phyloP scores from a whole-genome alignment of 2,888 invertebrate species.

The Drosophila nr. medialis region DNA sequence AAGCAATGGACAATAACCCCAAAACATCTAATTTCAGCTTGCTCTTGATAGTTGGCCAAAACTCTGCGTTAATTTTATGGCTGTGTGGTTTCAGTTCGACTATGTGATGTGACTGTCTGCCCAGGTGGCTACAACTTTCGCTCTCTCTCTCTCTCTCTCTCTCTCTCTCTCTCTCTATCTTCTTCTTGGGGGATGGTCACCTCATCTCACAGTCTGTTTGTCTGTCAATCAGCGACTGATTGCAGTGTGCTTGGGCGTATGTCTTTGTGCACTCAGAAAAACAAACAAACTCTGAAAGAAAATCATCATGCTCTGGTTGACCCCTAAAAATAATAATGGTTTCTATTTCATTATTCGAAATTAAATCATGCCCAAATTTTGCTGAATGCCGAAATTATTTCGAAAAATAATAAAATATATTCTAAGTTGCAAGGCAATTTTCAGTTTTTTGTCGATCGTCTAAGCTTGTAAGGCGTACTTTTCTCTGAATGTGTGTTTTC shows the following conservation, averaged over 20 bases:
- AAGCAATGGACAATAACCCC: conserved; percentile 26
- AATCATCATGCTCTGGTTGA: neutral
- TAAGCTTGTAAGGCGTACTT: neutral
- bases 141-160: neutral
- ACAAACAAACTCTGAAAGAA: neutral
- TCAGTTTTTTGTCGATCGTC: neutral
- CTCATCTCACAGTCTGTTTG: conserved; percentile 5
- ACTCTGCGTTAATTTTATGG: conserved; percentile 48
- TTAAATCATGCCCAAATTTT: neutral
- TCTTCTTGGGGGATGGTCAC: neutral
- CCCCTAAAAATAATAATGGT: neutral
- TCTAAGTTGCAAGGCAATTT: neutral
- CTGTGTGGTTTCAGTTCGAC: conserved; percentile 42
- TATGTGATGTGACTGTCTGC: conserved; percentile 5
- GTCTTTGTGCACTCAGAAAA: neutral
- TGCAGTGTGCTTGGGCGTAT: conserved; percentile 28
- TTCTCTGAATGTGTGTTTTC: conserved; percentile 13
- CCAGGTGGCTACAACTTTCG: conserved; percentile 23
- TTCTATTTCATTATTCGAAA: neutral
- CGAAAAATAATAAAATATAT: neutral
- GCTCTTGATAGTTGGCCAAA: conserved; percentile 20
- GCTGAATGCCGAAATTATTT: neutral
- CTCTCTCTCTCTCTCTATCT: neutral
- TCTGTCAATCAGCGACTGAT: conserved; percentile 55
- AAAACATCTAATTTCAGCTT: conserved; percentile 8